Percentiles rank a stretch among this genome's conserved stretches.
These are phyloP conservation scores for Cetoscarus ocellatus DNA, from an alignment of 2,797 vertebrate species.

Conservation along the genomic window DNA sequence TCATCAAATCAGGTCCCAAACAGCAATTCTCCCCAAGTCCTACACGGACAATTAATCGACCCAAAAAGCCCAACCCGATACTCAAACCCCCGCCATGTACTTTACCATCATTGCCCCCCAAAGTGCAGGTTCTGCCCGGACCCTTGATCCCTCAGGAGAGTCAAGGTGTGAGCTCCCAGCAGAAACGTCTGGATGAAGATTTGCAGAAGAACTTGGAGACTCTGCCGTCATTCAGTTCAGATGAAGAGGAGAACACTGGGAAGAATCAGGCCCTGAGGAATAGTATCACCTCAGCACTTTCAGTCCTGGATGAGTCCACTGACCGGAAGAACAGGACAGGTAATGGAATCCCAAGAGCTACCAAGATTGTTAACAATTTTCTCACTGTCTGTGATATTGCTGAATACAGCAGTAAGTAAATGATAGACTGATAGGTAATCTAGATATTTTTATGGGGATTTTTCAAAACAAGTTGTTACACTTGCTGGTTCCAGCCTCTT, in stretches of 20 bases:
- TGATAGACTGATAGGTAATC: not conserved
- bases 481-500: not conserved
- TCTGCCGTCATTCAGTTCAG: constrained; percentile 95
- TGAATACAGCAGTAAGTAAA: not conserved
- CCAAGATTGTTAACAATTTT: not conserved
- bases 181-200: constrained; percentile 90
- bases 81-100: constrained; percentile 83
- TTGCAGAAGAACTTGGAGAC: constrained; percentile 94
- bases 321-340: constrained; percentile 91
- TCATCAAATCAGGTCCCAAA: constrained; percentile 96
- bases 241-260: constrained; percentile 94
- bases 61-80: constrained; percentile 87
- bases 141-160: constrained; percentile 80
- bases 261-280: constrained; percentile 94
- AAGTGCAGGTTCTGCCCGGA: constrained; percentile 76
- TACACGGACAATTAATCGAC: constrained; percentile 89
- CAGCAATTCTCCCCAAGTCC: constrained; percentile 94
- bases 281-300: constrained; percentile 91
- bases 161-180: constrained; percentile 79
- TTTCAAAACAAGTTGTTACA: too few relatives aligned
- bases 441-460: too few relatives aligned
- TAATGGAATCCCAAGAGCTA: constrained; percentile 67
- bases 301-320: constrained; percentile 89
- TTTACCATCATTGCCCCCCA: constrained; percentile 79
- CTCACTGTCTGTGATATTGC: not conserved